These are phyloP conservation scores for Hypotaenidia okinawae DNA, from an alignment of 2,797 vertebrate species.

Conservation along the genomic window DNA sequence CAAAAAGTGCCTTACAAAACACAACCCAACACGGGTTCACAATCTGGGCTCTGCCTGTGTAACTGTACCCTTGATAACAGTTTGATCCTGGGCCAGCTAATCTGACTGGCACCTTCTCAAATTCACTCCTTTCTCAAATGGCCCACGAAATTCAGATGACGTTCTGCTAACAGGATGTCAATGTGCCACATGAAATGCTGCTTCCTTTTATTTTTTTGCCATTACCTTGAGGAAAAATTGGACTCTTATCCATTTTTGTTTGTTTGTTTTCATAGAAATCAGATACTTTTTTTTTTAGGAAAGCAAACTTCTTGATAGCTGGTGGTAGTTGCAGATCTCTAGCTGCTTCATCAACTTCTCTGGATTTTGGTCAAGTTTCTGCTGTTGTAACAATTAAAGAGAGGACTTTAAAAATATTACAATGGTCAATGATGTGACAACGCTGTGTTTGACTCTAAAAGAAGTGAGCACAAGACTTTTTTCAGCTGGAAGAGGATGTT, in stretches of 20 bases:
- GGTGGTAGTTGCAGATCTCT: not conserved
- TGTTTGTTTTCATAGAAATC: not conserved
- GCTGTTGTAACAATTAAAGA: not conserved
- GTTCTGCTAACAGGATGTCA: not conserved
- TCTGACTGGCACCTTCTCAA: not conserved
- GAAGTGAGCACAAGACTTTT: not conserved
- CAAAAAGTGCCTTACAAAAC: not conserved
- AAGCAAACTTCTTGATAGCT: not conserved
- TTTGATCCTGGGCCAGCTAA: not conserved
- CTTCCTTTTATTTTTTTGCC: not conserved
- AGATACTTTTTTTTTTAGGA: not conserved
- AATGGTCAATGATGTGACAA: not conserved
- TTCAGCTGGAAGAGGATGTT: not conserved
- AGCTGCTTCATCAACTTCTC: not conserved
- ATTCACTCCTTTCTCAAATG: not conserved
- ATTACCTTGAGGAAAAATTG: not conserved
- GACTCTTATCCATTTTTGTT: not conserved
- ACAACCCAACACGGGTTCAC: fast-evolving
- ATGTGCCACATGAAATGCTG: fast-evolving
- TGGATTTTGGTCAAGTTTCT: not conserved
- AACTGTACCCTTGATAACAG: not conserved
- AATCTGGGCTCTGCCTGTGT: not conserved
- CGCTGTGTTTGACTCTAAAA: not conserved
- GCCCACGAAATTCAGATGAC: not conserved
- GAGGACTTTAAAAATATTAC: not conserved